Evolutionary conservation across 2,888 invertebrate genomes (phyloP).

Genomic region (Campoplex capitator): DNA sequence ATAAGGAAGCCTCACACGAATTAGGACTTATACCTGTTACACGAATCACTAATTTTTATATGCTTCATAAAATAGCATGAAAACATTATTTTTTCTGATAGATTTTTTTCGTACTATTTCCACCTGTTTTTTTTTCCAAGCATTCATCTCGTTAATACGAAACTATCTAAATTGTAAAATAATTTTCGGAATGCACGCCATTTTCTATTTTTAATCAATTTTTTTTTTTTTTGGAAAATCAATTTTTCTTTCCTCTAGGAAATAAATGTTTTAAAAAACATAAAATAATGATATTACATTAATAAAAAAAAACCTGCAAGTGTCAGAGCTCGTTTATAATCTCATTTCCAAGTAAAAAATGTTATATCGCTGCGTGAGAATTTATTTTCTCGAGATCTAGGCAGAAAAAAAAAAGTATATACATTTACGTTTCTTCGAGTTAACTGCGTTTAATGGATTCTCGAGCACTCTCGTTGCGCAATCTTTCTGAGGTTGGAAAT

Average conservation of each 20-base stretch:
- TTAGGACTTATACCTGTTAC: background rate
- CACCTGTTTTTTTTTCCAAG: background rate
- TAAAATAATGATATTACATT: background rate
- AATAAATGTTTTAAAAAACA: background rate
- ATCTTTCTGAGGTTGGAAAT: slow-evolving; percentile 23
- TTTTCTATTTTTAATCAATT: too few species aligned
- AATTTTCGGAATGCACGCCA: too few species aligned
- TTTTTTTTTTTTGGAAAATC: too few species aligned
- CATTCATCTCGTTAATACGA: background rate
- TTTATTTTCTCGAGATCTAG: background rate
- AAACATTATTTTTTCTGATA: background rate
- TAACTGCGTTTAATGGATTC: slow-evolving; percentile 27
- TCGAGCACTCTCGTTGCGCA: slow-evolving; percentile 26
- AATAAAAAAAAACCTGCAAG: background rate
- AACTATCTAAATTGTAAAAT: background rate
- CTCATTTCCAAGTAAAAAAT: background rate
- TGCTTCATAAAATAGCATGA: background rate
- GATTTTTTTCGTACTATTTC: background rate
- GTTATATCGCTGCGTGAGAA: background rate
- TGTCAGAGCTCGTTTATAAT: background rate
- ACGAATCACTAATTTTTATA: background rate
- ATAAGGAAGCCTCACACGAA: background rate
- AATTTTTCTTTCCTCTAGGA: background rate
- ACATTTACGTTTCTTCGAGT: slow-evolving; percentile 19
- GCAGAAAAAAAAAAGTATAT: slow-evolving; percentile 4